Evolutionary conservation across 2,113 vertebrate genomes (phyloP).

Genomic region (Rattus norvegicus): GRCr8 NC_086035.1:48788501-48789000

Average conservation of each 20-base stretch:
- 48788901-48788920: constrained; percentile 8
- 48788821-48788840: constrained; percentile 34
- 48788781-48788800: not conserved
- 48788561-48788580: not conserved
- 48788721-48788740: not conserved
- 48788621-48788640: not conserved
- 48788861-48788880: constrained; percentile 18
- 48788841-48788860: not conserved
- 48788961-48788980: not conserved
- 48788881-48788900: constrained; percentile 23
- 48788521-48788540: not conserved
- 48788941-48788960: not conserved
- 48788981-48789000: constrained; percentile 27
- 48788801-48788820: not conserved
- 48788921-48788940: constrained; percentile 12
- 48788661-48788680: not conserved
- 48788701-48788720: not conserved
- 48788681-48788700: not conserved
- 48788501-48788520: not conserved
- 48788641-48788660: not conserved
- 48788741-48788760: not conserved
- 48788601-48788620: not conserved
- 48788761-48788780: not conserved
- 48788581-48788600: not conserved
- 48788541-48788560: not conserved